Conservation (phyloP, 2,797 vertebrate genomes). For the Lepilemur ruficaudatus region DNA sequence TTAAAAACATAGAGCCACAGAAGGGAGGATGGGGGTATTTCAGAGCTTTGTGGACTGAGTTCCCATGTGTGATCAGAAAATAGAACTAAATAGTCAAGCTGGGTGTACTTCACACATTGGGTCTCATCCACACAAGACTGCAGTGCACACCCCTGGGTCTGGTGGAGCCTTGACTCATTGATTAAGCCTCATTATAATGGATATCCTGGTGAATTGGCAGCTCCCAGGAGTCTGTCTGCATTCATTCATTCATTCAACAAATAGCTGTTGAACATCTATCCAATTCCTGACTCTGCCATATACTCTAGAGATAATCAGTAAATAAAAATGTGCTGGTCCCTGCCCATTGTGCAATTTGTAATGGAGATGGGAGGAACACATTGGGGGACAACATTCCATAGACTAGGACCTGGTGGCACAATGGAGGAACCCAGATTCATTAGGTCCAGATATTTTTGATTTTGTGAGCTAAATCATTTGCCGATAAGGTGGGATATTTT, state of each 20-base stretch:
- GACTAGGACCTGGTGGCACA: background rate
- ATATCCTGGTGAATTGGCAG: background rate
- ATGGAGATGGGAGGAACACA: background rate
- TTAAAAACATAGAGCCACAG: background rate
- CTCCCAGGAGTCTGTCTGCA: background rate
- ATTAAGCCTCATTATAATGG: background rate
- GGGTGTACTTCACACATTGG: background rate
- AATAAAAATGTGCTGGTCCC: background rate
- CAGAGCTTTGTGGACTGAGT: background rate
- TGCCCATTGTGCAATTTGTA: background rate
- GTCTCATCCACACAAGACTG: background rate
- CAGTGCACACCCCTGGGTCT: background rate
- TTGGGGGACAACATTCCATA: background rate
- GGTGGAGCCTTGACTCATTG: background rate
- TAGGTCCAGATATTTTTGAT: background rate
- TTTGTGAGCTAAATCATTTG: background rate
- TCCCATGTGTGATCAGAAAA: background rate
- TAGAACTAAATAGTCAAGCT: background rate
- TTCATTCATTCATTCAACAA: background rate
- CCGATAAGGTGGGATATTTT: background rate
- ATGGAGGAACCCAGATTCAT: background rate
- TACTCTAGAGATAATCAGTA: background rate
- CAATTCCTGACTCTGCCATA: background rate
- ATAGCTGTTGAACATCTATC: background rate
- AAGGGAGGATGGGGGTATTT: background rate